These are phyloP conservation scores for Coelogynopora nodosa DNA, from an alignment of 2,888 invertebrate species.

Conservation along the genomic window DNA sequence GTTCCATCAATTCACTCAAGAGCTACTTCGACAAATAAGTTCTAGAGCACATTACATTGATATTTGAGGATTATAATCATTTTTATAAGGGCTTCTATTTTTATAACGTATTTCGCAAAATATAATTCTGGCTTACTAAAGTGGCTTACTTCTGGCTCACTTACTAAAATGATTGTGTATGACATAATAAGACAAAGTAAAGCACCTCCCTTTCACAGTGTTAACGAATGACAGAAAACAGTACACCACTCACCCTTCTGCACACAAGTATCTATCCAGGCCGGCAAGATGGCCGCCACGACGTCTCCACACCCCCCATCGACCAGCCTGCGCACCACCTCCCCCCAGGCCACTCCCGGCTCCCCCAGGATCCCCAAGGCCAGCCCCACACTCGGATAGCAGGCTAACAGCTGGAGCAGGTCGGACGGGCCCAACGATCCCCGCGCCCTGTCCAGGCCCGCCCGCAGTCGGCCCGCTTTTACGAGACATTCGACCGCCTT, in stretches of 20 bases:
- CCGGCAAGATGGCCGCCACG: neutral
- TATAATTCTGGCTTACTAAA: no score
- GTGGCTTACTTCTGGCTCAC: no score
- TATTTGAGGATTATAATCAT: no score
- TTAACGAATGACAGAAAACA: no score
- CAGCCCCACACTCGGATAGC: neutral
- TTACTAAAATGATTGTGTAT: no score
- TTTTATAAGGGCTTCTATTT: no score
- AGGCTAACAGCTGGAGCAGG: neutral
- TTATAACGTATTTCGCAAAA: no score
- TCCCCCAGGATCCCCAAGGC: neutral
- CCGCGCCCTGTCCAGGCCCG: neutral
- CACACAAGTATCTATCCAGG: neutral
- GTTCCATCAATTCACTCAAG: no score
- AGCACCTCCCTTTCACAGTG: no score
- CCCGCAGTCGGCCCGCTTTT: neutral
- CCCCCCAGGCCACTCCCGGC: neutral
- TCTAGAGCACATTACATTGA: no score
- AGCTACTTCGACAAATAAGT: no score
- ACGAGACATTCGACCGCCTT: conserved; percentile 27
- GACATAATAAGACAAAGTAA: no score
- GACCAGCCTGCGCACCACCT: neutral
- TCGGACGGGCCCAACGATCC: neutral
- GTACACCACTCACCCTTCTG: neutral
- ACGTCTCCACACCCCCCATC: neutral